A percentile compares a stretch with the other conserved stretches of the same genome.
Conservation (phyloP, 2,888 invertebrate genomes). For the Clusia tigrina region DNA sequence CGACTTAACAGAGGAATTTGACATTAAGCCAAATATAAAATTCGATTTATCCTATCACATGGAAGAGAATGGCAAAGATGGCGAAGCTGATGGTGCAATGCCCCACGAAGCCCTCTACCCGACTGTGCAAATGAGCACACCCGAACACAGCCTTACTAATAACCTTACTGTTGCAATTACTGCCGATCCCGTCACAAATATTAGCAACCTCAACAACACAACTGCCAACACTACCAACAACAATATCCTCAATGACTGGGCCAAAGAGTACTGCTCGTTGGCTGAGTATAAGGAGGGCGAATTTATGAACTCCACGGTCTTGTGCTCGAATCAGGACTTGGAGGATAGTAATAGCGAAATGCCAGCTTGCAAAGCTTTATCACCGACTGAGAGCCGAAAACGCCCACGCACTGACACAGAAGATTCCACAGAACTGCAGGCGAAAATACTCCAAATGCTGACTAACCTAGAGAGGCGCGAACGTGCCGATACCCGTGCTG, state of each 20-base stretch:
- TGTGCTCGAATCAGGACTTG: slow-evolving; percentile 18
- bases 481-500: slow-evolving; percentile 19
- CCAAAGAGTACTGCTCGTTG: slow-evolving; percentile 26
- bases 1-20: slow-evolving; percentile 33
- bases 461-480: slow-evolving; percentile 24
- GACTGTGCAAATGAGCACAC: slow-evolving; percentile 12
- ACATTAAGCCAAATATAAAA: slow-evolving; percentile 30
- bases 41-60: slow-evolving; percentile 8
- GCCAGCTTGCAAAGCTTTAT: neutral
- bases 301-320: slow-evolving; percentile 29
- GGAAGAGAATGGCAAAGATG: neutral
- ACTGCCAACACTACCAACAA: neutral
- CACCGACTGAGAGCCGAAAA: neutral
- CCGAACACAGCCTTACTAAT: neutral
- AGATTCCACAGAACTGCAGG: slow-evolving; percentile 26
- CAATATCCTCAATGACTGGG: slow-evolving; percentile 12
- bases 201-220: neutral
- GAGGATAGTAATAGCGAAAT: slow-evolving; percentile 7
- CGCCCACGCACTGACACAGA: slow-evolving; percentile 8
- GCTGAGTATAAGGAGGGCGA: slow-evolving; percentile 33
- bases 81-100: neutral
- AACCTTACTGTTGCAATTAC: neutral
- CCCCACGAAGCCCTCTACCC: slow-evolving; percentile 20
- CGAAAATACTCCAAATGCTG: slow-evolving; percentile 29
- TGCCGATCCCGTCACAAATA: neutral